Evolutionary conservation across 2,888 invertebrate genomes (phyloP).

Genomic region (Clusia tigrina): DNA sequence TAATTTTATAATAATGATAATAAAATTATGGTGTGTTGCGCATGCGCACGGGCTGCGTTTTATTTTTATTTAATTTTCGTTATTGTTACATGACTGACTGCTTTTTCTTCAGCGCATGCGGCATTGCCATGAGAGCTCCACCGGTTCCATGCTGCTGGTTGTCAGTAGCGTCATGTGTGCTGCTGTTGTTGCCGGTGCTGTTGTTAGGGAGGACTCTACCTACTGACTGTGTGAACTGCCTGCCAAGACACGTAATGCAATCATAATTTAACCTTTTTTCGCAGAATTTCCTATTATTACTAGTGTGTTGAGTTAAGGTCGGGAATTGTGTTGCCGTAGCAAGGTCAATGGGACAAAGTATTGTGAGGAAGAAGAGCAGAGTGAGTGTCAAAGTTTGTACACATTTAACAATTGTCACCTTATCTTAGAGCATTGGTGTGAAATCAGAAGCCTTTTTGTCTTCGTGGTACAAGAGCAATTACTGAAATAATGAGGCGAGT

Average conservation of each 20-base stretch:
- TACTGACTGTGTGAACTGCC: not conserved
- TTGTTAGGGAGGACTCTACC: not conserved
- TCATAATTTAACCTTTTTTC: slow-evolving; percentile 2
- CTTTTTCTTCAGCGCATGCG: not conserved
- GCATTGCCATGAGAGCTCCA: not conserved
- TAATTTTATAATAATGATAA: slow-evolving; percentile 6
- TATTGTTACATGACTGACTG: too few relatives aligned
- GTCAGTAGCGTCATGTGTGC: not conserved
- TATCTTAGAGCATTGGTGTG: too few relatives aligned
- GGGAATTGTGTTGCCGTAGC: not conserved
- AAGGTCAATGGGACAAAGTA: slow-evolving; percentile 10
- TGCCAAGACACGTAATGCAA: not conserved
- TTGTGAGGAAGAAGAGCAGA: too few relatives aligned
- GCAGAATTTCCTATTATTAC: slow-evolving; percentile 5
- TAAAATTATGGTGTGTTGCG: slow-evolving; percentile 8
- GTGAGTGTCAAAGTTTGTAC: too few relatives aligned
- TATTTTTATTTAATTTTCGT: not conserved
- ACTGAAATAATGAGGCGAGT: too few relatives aligned
- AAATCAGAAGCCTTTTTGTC: too few relatives aligned
- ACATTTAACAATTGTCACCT: too few relatives aligned
- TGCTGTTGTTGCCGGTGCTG: not conserved
- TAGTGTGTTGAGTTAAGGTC: not conserved
- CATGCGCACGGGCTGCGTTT: not conserved
- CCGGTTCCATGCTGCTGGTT: not conserved
- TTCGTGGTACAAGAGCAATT: too few relatives aligned